Base-by-base conservation (phyloP, 1,140 invertebrate species). In the Drosophila asahinai region DNA sequence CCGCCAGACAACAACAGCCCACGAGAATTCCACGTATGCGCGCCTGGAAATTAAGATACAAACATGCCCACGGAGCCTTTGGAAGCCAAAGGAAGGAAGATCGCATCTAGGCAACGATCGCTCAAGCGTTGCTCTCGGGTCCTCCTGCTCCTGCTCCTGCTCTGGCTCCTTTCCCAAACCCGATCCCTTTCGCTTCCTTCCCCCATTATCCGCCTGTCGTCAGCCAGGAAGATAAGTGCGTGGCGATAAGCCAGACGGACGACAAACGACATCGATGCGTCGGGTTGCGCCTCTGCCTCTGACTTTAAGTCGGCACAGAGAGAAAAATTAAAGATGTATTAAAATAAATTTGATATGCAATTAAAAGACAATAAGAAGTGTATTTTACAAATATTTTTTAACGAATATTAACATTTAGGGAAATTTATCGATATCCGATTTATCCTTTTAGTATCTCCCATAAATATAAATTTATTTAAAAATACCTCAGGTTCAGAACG, bases 11-110 rank as follows among this genome's bases (percentile, higher is more conserved):
- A 67, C 45, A 57, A 57, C 73, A 52, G 51, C 67, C 73, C 64
- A 68, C 65, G 77, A 75, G 77, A 89, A 89, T 89, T 89, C 84
- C 84, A 70, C 84, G 84, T 89, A 89, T 89, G 84, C 78, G 84
- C 84, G 84, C 84, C 87, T 89, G 65, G 63, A 84, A 90, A 89
- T 89, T 90, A 89, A 89, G 84, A 89, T 81, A 90, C 84, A 90
- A 90, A 79, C 80, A 78, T 89, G 86, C 81, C 66, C 86, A 87
- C 89, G 86, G 84, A 86, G 80, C 83, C 78, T 67, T 67, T 62
- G 27, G 27, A 30, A 7, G 76, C 73, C 73, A 67, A 40, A n/a
- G 49, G 67, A 81, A 83, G 83, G 67, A 81, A 83, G 83, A 83
- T 87, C 66, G 63, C 83, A 86, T 86, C 83, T 83, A 66, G 40